Evolutionary conservation across 2,113 vertebrate genomes (phyloP).

Genomic region (Sinocyclocheilus anophthalmus): DNA sequence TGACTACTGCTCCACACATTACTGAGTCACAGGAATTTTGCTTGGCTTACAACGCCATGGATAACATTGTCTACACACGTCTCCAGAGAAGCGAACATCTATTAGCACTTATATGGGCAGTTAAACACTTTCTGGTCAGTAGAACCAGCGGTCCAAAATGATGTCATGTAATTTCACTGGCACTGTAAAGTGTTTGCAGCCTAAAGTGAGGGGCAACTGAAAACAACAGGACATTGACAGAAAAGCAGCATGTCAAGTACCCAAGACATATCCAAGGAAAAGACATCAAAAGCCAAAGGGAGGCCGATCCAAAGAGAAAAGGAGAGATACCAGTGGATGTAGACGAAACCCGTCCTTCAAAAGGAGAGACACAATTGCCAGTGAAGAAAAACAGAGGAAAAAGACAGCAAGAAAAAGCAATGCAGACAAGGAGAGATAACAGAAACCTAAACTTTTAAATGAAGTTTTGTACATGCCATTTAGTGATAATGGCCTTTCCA

Average conservation of each 20-base stretch:
- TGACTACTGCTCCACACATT: background rate
- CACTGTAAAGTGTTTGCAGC: background rate
- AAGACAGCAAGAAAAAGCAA: conserved; percentile 5
- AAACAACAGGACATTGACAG: conserved; percentile 34
- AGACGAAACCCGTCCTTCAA: conserved; percentile 64
- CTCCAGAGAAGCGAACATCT: background rate
- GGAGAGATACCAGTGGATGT: conserved; percentile 67
- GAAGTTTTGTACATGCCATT: background rate
- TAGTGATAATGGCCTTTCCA: background rate
- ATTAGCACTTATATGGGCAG: conserved; percentile 22
- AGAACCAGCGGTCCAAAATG: background rate
- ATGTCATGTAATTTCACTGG: background rate
- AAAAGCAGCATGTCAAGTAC: conserved; percentile 64
- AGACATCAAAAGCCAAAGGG: conserved; percentile 73
- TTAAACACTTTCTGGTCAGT: background rate
- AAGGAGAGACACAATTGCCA: conserved; percentile 52
- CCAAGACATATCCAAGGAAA: conserved; percentile 75
- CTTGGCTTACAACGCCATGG: background rate
- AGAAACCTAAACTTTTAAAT: background rate
- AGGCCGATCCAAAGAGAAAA: conserved; percentile 69
- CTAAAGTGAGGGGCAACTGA: background rate
- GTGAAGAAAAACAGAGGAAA: conserved; percentile 48
- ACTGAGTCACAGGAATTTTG: conserved; percentile 20
- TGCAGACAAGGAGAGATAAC: conserved; percentile 7
- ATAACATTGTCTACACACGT: background rate